Base-by-base conservation (phyloP, 2,797 vertebrate species). In the Phylloscopus collybita region DNA sequence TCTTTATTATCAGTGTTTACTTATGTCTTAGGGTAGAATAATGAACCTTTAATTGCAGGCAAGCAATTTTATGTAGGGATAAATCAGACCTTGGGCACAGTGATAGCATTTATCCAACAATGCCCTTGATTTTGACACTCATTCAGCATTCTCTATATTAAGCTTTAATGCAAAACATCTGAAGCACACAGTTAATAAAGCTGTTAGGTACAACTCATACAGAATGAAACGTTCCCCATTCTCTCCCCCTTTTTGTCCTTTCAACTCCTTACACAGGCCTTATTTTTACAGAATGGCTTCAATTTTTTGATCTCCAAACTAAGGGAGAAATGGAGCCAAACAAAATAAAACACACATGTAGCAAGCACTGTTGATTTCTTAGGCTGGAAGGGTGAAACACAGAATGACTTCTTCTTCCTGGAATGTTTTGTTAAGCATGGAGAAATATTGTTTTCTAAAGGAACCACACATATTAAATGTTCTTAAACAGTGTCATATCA, bases 131-230 rank as follows among this genome's bases (percentile, higher is more conserved):
- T 92, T 92, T 93, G 94, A 90, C 69, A 51, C 47, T 88, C n/a
- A 71, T 59, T 92, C 61, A 71, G 16, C 15, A 27, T 92, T 93
- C 40, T 85, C 78, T 66, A 59, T 74, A 65, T 84, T 51, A 90
- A 88, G 56, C 85, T 90, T 90, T 95, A 94, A 95, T 92, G 71
- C 49, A 92, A 95, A 96, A 42, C 80, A 92, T 94, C 64, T 96
- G 95, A 93, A 87, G 45, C 10, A 64, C 17, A 70, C 30, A 90
- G 72, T 81, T 94, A 93, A 65, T 82, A 95, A 95, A 92, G 20
- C 36, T 90, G 81, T 69, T 87, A 92, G 57, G 72, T 78, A 65
- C 53, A 92, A 59, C 26, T 12, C 12, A 19, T 53, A 66, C 27
- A 51, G 2, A 4, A 62, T 34, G 57, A 84, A 94, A 89, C 44